These are phyloP conservation scores for Nibea albiflora DNA, from an alignment of 2,113 vertebrate genomes.

Conservation along the genomic window DNA sequence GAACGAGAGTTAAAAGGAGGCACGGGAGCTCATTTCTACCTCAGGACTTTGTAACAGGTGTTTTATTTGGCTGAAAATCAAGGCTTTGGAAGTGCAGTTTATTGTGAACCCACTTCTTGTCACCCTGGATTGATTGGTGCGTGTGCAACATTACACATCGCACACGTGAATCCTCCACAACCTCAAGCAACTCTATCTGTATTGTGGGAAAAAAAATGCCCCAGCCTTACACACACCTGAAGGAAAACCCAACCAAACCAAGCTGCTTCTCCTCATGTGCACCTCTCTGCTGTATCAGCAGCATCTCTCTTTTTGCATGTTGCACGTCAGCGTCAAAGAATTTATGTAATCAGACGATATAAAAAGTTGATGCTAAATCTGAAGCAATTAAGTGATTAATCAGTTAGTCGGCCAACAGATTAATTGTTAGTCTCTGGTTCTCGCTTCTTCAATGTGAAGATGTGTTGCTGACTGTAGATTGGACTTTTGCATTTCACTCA, in stretches of 20 bases:
- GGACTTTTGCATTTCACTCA: neutral
- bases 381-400: neutral
- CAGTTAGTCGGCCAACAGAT: no score
- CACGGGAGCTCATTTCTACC: neutral
- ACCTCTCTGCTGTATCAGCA: neutral
- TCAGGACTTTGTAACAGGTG: neutral
- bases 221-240: no score
- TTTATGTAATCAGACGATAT: neutral
- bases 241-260: neutral
- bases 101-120: neutral
- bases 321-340: neutral
- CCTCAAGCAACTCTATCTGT: neutral
- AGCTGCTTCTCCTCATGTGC: constrained; percentile 16
- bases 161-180: neutral
- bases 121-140: neutral
- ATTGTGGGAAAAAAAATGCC: no score
- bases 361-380: neutral
- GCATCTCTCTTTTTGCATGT: neutral
- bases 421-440: no score
- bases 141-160: neutral
- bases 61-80: neutral
- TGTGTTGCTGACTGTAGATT: neutral
- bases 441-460: neutral
- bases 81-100: neutral
- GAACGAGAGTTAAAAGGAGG: neutral